Percentiles rank a stretch among this genome's conserved stretches.
These are phyloP conservation scores for Danio albolineatus DNA, from an alignment of 2,797 vertebrate genomes.

Conservation along the genomic window DNA sequence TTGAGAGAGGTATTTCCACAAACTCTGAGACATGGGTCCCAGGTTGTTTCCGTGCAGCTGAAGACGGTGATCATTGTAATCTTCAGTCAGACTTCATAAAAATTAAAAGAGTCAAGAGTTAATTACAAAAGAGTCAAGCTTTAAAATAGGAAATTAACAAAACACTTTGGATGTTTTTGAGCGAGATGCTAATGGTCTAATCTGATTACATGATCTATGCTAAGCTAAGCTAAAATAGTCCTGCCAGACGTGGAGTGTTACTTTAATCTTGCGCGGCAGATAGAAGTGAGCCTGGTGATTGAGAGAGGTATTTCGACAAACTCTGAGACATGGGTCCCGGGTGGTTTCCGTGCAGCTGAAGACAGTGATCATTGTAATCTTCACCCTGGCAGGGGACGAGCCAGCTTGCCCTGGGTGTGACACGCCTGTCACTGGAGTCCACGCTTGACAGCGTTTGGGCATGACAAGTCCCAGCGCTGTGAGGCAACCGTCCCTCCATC, in stretches of 20 bases:
- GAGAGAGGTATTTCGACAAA: constrained; percentile 37
- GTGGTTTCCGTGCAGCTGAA: constrained; percentile 61
- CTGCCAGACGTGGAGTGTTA: too few relatives aligned
- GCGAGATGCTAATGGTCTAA: too few relatives aligned
- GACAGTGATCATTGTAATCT: constrained; percentile 76
- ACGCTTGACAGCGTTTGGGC: constrained; percentile 73
- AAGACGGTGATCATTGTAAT: constrained; percentile 75
- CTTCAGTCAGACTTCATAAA: too few relatives aligned
- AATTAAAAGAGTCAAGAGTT: too few relatives aligned
- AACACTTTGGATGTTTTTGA: too few relatives aligned
- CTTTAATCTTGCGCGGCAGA: constrained; percentile 13
- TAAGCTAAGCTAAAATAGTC: too few relatives aligned
- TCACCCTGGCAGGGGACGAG: constrained; percentile 70
- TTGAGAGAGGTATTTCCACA: constrained; percentile 46
- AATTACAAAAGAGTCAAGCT: too few relatives aligned
- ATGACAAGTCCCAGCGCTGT: constrained; percentile 77
- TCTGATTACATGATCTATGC: too few relatives aligned
- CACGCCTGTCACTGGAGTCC: constrained; percentile 74
- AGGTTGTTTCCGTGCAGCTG: constrained; percentile 57
- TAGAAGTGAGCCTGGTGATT: constrained; percentile 12
- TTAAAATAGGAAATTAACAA: too few relatives aligned
- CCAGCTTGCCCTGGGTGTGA: constrained; percentile 74
- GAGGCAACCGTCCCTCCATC: constrained; percentile 70
- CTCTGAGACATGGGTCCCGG: constrained; percentile 48
- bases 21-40: constrained; percentile 52